These are phyloP conservation scores for Hydriomena furcata DNA, from an alignment of 2,888 invertebrate genomes.

Conservation along the genomic window DNA sequence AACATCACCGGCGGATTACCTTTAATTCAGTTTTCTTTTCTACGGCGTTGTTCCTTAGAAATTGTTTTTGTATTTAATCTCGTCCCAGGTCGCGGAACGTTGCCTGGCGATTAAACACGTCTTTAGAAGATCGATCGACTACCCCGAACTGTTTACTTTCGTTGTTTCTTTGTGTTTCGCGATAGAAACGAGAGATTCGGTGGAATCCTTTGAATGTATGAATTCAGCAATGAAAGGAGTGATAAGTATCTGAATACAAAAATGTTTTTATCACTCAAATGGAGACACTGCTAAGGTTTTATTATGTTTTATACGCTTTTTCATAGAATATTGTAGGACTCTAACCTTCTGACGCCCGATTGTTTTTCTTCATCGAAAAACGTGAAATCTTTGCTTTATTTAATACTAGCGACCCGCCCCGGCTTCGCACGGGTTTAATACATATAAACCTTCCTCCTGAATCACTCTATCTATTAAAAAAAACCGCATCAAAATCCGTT, in stretches of 20 bases:
- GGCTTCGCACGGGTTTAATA: no score
- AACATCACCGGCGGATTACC: conserved; percentile 9
- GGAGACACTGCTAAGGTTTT: conserved; percentile 1
- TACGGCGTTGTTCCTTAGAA: conserved; percentile 26
- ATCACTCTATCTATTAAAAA: no score
- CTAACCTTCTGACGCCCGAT: no score
- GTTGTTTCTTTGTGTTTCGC: conserved; percentile 36
- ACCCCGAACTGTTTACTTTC: conserved; percentile 39
- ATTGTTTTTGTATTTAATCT: conserved; percentile 61
- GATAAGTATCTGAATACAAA: conserved; percentile 15
- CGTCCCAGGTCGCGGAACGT: conserved; percentile 43
- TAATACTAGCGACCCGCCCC: no score
- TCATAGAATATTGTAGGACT: not conserved
- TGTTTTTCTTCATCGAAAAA: no score
- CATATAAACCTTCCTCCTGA: no score
- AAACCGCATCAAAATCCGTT: no score
- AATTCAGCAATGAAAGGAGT: conserved; percentile 10
- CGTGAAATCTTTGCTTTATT: no score
- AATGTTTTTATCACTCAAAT: conserved; percentile 8
- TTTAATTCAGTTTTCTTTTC: conserved; percentile 21
- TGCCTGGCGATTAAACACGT: conserved; percentile 63
- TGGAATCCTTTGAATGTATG: conserved; percentile 11
- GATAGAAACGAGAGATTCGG: conserved; percentile 16
- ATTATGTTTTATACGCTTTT: not conserved
- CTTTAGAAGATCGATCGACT: conserved; percentile 51